These are phyloP conservation scores for Anser brachyrhynchus DNA, from an alignment of 2,113 vertebrate species.

Conservation along the genomic window DNA sequence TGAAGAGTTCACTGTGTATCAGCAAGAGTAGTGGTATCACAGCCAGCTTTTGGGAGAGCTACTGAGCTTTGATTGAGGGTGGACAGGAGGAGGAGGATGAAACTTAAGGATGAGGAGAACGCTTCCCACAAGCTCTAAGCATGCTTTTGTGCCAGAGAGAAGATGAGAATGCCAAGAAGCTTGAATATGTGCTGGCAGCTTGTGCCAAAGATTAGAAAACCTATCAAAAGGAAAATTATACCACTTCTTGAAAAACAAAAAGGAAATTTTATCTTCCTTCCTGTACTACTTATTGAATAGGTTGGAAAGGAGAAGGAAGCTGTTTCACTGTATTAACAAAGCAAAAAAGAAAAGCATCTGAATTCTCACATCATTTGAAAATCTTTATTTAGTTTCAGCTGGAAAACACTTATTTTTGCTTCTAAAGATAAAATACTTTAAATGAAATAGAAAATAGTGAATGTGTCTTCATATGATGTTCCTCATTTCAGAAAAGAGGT, in stretches of 20 bases:
- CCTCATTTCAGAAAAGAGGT: background rate
- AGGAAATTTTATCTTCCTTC: background rate
- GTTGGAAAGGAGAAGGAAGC: background rate
- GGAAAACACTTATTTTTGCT: background rate
- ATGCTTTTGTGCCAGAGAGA: background rate
- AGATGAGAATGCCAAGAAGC: background rate
- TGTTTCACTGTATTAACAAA: background rate
- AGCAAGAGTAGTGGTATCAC: background rate
- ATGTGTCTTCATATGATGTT: background rate
- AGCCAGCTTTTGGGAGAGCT: constrained; percentile 29
- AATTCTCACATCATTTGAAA: background rate
- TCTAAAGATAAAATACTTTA: background rate
- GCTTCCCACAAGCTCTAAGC: background rate
- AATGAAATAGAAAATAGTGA: background rate
- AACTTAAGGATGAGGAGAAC: background rate
- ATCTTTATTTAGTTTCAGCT: background rate
- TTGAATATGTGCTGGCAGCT: background rate
- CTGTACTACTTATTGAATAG: background rate
- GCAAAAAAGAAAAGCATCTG: background rate
- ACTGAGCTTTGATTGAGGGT: constrained; percentile 27
- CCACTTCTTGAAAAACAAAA: background rate
- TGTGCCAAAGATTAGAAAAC: background rate
- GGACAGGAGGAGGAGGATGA: constrained; percentile 43
- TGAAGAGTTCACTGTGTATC: background rate
- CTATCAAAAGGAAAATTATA: background rate